Evolutionary conservation across 2,113 vertebrate genomes (phyloP).

Genomic region (Condylura cristata): DNA sequence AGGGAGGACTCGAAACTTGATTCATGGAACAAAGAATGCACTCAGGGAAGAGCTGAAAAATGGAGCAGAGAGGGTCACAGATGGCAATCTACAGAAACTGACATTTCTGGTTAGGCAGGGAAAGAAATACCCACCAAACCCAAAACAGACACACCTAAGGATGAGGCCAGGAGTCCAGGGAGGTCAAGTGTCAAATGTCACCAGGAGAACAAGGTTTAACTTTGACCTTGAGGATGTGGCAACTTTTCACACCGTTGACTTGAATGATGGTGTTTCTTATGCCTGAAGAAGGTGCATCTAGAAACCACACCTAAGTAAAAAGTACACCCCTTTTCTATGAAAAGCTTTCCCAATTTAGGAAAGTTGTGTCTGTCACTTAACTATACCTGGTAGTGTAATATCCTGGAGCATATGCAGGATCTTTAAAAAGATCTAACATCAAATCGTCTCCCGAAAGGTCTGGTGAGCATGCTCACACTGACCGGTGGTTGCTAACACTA

Average conservation of each 20-base stretch:
- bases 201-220: neutral
- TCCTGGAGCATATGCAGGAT: neutral
- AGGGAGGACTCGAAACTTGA: neutral
- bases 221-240: neutral
- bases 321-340: neutral
- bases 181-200: neutral
- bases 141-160: neutral
- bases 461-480: neutral
- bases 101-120: neutral
- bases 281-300: neutral
- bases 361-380: neutral
- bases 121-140: neutral
- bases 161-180: neutral
- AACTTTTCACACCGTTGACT: rapidly evolving
- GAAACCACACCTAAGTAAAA: neutral
- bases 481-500: neutral
- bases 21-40: neutral
- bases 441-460: neutral
- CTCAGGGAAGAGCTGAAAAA: neutral
- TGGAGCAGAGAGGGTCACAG: neutral
- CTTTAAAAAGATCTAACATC: neutral
- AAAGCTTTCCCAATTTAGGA: neutral
- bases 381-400: neutral
- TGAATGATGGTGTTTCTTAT: neutral
- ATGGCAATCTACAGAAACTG: neutral